Evolutionary conservation across 2,888 invertebrate genomes (phyloP).

Genomic region (Hipparchia semele): DNA sequence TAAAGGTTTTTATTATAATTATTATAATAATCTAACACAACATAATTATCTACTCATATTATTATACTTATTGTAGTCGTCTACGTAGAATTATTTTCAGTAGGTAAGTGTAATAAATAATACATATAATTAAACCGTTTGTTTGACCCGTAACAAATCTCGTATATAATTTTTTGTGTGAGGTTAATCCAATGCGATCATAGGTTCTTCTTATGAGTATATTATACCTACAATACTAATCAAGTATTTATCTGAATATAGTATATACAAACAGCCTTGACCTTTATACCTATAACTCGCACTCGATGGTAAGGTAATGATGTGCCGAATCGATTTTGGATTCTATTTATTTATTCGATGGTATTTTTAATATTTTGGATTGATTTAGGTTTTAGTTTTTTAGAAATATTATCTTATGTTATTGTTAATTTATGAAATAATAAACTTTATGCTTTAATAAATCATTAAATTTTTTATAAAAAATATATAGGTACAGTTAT

Average conservation of each 20-base stretch:
- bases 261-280: conserved; percentile 39
- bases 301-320: background rate
- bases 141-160: conserved; percentile 7
- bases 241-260: conserved; percentile 37
- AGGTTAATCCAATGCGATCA: conserved; percentile 35
- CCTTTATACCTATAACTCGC: conserved; percentile 30
- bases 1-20: too few relatives aligned
- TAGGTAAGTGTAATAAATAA: background rate
- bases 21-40: too few relatives aligned
- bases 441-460: too few relatives aligned
- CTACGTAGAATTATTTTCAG: background rate
- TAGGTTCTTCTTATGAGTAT: conserved; percentile 23
- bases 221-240: conserved; percentile 27
- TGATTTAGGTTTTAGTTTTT: too few relatives aligned
- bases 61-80: background rate
- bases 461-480: too few relatives aligned
- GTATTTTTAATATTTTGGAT: too few relatives aligned
- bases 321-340: conserved; percentile 4
- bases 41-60: too few relatives aligned
- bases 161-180: conserved; percentile 11
- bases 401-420: too few relatives aligned
- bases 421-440: too few relatives aligned
- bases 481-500: too few relatives aligned
- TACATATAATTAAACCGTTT: background rate
- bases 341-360: background rate